phyloP scores from a whole-genome alignment of 2,113 vertebrate species.

The Myotis davidii region DNA sequence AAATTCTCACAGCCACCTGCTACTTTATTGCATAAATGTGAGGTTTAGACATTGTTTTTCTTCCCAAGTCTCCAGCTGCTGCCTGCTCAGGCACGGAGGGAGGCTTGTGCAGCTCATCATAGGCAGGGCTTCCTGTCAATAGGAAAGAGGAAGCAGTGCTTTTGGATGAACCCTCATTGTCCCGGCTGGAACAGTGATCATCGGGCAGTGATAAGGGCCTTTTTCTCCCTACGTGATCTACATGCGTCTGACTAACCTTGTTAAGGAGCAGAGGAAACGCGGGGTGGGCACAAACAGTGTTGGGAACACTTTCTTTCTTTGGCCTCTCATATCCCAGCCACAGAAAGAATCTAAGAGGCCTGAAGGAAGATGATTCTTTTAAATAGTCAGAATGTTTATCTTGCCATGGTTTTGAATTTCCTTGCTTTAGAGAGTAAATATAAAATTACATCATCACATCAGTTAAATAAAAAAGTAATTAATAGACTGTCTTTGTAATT shows the following conservation, averaged over 20 bases:
- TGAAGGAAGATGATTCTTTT: neutral
- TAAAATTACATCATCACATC: conserved; percentile 4
- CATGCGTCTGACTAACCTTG: neutral
- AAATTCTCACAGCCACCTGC: neutral
- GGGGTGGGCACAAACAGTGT: neutral
- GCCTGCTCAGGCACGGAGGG: neutral
- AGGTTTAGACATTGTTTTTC: conserved; percentile 59
- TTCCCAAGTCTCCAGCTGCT: conserved; percentile 41
- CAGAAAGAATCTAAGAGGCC: conserved; percentile 22
- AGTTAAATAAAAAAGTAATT: neutral
- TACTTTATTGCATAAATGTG: conserved; percentile 17
- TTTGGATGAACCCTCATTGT: conserved; percentile 76
- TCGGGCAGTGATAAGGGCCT: conserved; percentile 57
- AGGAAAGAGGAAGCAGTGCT: conserved; percentile 68
- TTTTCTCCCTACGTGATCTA: neutral
- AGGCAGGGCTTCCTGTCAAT: conserved; percentile 76
- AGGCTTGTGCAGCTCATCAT: conserved; percentile 2
- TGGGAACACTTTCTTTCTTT: neutral
- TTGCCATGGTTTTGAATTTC: conserved; percentile 10
- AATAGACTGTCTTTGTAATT: neutral
- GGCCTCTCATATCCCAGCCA: neutral
- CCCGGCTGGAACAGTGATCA: conserved; percentile 63
- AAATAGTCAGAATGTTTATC: neutral
- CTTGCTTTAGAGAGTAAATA: conserved; percentile 21
- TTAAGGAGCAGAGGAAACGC: conserved; percentile 66